Base-by-base conservation (phyloP, 2,888 invertebrate species). In the Athripsodes cinereus region DNA sequence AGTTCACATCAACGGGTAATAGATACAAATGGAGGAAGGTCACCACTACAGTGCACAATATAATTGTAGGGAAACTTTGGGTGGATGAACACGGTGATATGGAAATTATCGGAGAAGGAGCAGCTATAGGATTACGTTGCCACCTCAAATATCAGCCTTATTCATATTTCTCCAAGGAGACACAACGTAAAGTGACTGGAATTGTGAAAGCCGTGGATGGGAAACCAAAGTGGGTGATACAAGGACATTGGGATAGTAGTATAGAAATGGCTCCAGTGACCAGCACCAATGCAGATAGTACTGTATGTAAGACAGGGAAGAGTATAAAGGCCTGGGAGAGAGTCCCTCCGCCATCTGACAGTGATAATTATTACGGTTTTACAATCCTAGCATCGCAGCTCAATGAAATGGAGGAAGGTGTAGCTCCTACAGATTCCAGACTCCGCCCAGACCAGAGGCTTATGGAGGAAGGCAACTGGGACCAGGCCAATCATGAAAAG, bases 31-130 rank as follows among this genome's bases (percentile, higher is more conserved):
- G 98, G 96, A 85, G 95, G 66, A 99, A 99, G 82, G 90, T 98
- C 54, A 97, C 96, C 20, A 99, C 98, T 20, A 98, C 97, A 3
- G 96, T 99, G 53, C 98, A 99, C 81, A 99, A 99, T 75, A 99
- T 99, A 68, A 98, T 99, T 68, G 97, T 99, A 59, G 99, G 99
- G 65, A 96, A 94, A 75, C 81, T 99, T 66, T 99, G 99, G 99
- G 96, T 99, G 59, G 99, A 99, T 80, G 96, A 99, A 76, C 96
- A 97, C 72, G 99, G 99, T 49, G 98, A 99, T 72, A 98, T 96
- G 94, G 96, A 97, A 74, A 98, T 99, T 64, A 81, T 85, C 60
- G 87, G 87, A 61, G 81, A 82, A 66, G 72, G 74, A 53, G 97
- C 97, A 71, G 87, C 86, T 48, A 85, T 87, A 54, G 95, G 95